Conservation (phyloP, 2,113 vertebrate species). For the Takifugu bimaculatus region DNA sequence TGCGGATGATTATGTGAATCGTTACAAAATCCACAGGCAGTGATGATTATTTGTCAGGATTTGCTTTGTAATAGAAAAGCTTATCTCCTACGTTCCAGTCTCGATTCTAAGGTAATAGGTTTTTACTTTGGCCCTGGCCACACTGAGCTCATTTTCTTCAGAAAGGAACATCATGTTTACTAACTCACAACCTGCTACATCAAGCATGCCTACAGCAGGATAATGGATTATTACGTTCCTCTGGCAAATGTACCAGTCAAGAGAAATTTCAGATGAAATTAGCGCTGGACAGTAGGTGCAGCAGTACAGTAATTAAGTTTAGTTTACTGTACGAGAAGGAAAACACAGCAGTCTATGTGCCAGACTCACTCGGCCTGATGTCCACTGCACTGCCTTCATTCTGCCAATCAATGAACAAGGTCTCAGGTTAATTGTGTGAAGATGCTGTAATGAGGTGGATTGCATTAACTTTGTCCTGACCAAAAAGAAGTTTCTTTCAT, state of each 20-base stretch:
- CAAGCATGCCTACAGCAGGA: too few species aligned
- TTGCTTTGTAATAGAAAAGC: slow-evolving; percentile 63
- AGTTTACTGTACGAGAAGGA: slow-evolving; percentile 28
- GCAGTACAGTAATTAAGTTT: slow-evolving; percentile 25
- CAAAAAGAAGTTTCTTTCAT: slow-evolving; percentile 54
- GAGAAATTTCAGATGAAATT: slow-evolving; percentile 49
- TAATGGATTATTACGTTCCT: too few species aligned
- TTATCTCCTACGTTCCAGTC: slow-evolving; percentile 65
- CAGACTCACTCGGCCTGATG: slow-evolving; percentile 23
- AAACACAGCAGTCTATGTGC: slow-evolving; percentile 20
- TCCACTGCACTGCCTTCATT: slow-evolving; percentile 30
- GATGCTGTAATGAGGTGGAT: slow-evolving; percentile 56
- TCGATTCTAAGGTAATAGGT: slow-evolving; percentile 24
- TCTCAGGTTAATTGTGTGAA: slow-evolving; percentile 61
- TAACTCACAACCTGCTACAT: neutral
- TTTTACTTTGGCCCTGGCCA: slow-evolving; percentile 17
- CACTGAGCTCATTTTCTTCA: slow-evolving; percentile 4
- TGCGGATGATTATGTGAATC: slow-evolving; percentile 59
- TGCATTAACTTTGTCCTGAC: slow-evolving; percentile 57
- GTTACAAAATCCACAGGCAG: slow-evolving; percentile 66
- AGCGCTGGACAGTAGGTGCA: slow-evolving; percentile 2
- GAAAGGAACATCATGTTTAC: neutral
- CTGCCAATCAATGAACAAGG: slow-evolving; percentile 37
- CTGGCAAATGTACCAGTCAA: slow-evolving; percentile 43
- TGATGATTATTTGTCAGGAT: slow-evolving; percentile 65